Percentiles rank a stretch among this genome's conserved stretches.
These are phyloP conservation scores for Seriola rivoliana DNA, from an alignment of 2,113 vertebrate genomes.

Conservation along the genomic window DNA sequence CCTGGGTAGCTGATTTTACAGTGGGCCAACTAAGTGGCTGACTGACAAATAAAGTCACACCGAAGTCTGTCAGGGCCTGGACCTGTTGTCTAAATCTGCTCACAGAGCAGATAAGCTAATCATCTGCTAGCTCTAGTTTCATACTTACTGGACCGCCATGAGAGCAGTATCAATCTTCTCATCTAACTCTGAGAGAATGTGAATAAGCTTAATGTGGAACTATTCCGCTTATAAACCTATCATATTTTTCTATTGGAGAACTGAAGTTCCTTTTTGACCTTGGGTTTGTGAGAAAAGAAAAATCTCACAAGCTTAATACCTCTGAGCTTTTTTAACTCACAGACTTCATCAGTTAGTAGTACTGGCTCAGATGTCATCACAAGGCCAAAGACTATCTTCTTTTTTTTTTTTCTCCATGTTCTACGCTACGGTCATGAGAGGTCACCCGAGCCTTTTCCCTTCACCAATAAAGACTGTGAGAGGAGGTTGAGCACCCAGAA, in stretches of 20 bases:
- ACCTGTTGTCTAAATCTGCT: conserved; percentile 14
- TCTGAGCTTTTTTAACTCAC: neutral
- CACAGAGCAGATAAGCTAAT: neutral
- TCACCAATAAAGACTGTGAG: neutral
- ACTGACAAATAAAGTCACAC: conserved; percentile 23
- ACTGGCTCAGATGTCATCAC: neutral
- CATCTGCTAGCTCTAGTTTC: neutral
- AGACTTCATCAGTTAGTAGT: neutral
- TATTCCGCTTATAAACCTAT: neutral
- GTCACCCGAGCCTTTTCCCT: neutral
- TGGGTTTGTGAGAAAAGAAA: neutral
- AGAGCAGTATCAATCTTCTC: neutral
- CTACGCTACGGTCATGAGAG: neutral
- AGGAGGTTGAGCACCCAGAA: neutral
- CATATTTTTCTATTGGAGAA: neutral
- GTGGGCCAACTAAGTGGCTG: neutral
- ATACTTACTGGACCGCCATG: too few species aligned
- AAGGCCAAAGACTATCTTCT: too few species aligned
- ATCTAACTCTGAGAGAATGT: neutral
- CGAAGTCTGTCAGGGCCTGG: conserved; percentile 9
- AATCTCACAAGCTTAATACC: neutral
- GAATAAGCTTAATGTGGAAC: neutral
- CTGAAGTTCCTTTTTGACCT: neutral
- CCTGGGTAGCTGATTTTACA: conserved; percentile 1
- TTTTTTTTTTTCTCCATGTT: neutral